phyloP scores from a whole-genome alignment of 2,888 invertebrate genomes.

The Metalampra italica region DNA sequence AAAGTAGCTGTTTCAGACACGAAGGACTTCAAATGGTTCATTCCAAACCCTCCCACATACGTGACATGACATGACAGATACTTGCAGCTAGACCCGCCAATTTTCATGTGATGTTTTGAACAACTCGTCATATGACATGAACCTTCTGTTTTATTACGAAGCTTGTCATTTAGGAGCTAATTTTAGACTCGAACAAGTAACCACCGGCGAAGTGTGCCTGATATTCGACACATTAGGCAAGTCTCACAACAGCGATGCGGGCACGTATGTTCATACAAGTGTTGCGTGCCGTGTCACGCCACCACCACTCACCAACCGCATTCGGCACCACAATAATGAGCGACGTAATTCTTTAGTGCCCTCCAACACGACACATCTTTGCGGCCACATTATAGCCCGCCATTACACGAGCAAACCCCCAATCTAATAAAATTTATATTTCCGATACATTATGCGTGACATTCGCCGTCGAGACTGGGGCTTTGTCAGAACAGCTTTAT shows the following conservation, averaged over 20 bases:
- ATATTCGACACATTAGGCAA: neutral
- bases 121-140: conserved; percentile 1
- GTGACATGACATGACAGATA: conserved; percentile 12
- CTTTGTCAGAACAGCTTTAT: conserved; percentile 47
- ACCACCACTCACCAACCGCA: conserved; percentile 43
- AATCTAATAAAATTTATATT: conserved; percentile 64
- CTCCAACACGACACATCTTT: conserved; percentile 49
- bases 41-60: conserved; percentile 8
- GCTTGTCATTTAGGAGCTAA: neutral
- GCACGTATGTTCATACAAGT: conserved; percentile 14
- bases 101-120: conserved; percentile 10
- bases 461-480: conserved; percentile 36
- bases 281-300: conserved; percentile 42
- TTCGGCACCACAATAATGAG: conserved; percentile 56
- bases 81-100: conserved; percentile 3
- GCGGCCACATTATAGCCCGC: conserved; percentile 25
- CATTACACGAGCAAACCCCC: conserved; percentile 47
- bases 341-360: conserved; percentile 58
- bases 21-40: conserved; percentile 10
- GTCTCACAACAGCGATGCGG: conserved; percentile 13
- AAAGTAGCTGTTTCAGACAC: conserved; percentile 5
- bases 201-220: neutral
- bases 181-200: neutral
- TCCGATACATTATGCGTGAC: conserved; percentile 58
- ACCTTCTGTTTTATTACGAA: neutral